Evolutionary conservation across 2,888 invertebrate genomes (phyloP), one percentile per base, ranked within the genome.

Genomic region (Conops quadrifasciatus): DNA sequence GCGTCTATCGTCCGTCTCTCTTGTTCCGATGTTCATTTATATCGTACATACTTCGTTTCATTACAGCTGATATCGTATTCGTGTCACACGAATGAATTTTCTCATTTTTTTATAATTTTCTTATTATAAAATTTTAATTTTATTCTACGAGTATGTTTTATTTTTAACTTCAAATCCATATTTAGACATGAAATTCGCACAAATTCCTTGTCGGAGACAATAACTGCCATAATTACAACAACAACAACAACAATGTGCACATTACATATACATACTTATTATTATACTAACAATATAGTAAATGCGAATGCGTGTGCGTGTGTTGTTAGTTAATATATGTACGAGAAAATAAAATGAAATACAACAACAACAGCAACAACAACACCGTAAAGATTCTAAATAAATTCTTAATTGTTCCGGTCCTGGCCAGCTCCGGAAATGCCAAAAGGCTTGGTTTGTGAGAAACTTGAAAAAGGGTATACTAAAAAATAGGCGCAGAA

Each of bases 141-240:
- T 16, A 47, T 47, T 60, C 2, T 45, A 24, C 9, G 15, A 11
- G n/a, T 65, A 1, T 5, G 9, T 53, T 16, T 51, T 15, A 2
- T 36, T 30, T 19, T 66, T 47, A 63, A 66, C 56, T 66, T 11
- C 30, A 72, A 60, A 45, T 66, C 69, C 69, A 66, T 69, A 69
- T 72, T 69, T 72, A 69, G 72, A 43, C 60, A 66, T 72, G 62
- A 60, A 72, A 64, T 72, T 62, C 36, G 30, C 58, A 24, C n/a
- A n/a, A 43, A 62, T 21, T 21, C 26, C 66, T n/a, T n/a, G n/a
- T n/a, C n/a, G 70, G 21, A 5, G 19, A 49, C 15, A 1, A 49
- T 51, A 7, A 71, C 30, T 5, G 1, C 3, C 3, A 53, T 21
- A 53, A 53, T 53, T 53, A 21, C 15, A 43, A 43, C 7, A 43